Evolutionary conservation across 2,797 vertebrate genomes (phyloP).

Genomic region (Trematomus bernacchii): DNA sequence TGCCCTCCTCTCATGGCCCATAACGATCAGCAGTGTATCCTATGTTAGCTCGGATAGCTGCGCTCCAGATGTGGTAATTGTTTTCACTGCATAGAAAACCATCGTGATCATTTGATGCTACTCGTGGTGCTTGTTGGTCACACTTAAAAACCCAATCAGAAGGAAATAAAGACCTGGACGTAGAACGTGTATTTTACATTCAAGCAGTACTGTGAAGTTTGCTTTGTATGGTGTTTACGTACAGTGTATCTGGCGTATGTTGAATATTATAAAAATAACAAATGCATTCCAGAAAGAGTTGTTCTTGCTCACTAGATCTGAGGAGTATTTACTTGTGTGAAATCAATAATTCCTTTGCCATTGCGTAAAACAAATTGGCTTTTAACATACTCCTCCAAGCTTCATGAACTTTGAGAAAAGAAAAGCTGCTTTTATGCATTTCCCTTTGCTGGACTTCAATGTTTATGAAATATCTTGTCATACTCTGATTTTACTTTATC

Average conservation of each 20-base stretch:
- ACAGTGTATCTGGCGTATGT: conserved; percentile 49
- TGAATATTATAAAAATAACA: conserved; percentile 61
- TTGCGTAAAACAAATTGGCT: conserved; percentile 28
- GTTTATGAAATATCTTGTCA: conserved; percentile 15
- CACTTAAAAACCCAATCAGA: conserved; percentile 49
- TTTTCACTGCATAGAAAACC: conserved; percentile 23
- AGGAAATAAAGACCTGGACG: conserved; percentile 19
- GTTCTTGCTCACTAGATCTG: conserved; percentile 18
- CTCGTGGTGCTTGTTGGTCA: conserved; percentile 65
- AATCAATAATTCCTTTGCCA: conserved; percentile 30
- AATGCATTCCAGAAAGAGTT: conserved; percentile 52
- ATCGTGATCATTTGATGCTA: conserved; percentile 11
- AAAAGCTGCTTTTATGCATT: conserved; percentile 18
- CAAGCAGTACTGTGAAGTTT: conserved; percentile 73
- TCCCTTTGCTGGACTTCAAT: conserved; percentile 26
- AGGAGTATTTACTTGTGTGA: conserved; percentile 34
- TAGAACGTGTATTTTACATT: conserved; percentile 62
- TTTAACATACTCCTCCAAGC: conserved; percentile 34
- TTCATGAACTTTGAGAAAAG: conserved; percentile 6
- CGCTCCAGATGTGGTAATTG: conserved; percentile 12
- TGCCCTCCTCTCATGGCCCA: conserved; percentile 29
- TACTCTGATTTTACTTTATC: conserved; percentile 44
- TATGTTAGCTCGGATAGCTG: conserved; percentile 3
- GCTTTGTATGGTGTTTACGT: conserved; percentile 66
- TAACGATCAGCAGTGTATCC: conserved; percentile 10